These are phyloP conservation scores for Panurus biarmicus DNA, from an alignment of 2,113 vertebrate species.

Conservation along the genomic window DNA sequence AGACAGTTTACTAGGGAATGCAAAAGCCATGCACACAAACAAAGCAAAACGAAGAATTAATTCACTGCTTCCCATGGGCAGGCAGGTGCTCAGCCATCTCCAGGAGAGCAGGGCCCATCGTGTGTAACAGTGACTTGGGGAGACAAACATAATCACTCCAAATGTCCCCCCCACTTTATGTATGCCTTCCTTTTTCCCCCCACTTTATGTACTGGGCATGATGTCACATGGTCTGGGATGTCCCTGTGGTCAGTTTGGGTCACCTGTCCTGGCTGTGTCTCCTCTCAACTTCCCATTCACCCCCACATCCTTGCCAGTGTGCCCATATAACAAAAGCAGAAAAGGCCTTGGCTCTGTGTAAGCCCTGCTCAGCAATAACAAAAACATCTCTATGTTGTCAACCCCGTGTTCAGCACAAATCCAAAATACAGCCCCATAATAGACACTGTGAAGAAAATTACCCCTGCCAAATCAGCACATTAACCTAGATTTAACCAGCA, in stretches of 20 bases:
- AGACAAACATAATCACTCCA: background rate
- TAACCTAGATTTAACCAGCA: background rate
- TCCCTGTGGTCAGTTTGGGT: background rate
- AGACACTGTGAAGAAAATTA: background rate
- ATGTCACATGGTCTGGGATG: background rate
- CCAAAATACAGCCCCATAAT: background rate
- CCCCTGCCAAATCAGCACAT: background rate
- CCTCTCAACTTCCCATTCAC: background rate
- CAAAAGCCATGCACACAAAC: background rate
- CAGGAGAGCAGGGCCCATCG: background rate
- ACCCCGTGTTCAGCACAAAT: background rate
- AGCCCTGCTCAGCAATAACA: background rate
- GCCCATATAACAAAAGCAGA: background rate
- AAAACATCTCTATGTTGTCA: background rate
- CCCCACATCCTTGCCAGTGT: rapidly evolving
- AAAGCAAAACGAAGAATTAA: background rate
- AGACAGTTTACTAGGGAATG: background rate
- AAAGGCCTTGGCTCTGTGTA: background rate
- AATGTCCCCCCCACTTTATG: rapidly evolving
- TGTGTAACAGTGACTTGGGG: background rate
- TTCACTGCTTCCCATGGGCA: background rate
- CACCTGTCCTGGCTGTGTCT: background rate
- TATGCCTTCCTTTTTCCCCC: background rate
- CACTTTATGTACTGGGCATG: background rate
- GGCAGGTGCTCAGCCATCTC: background rate